Percentiles rank a stretch among this genome's conserved stretches.
Evolutionary conservation across 2,113 vertebrate genomes (phyloP).

Genomic region (Phylloscopus trochiloides): DNA sequence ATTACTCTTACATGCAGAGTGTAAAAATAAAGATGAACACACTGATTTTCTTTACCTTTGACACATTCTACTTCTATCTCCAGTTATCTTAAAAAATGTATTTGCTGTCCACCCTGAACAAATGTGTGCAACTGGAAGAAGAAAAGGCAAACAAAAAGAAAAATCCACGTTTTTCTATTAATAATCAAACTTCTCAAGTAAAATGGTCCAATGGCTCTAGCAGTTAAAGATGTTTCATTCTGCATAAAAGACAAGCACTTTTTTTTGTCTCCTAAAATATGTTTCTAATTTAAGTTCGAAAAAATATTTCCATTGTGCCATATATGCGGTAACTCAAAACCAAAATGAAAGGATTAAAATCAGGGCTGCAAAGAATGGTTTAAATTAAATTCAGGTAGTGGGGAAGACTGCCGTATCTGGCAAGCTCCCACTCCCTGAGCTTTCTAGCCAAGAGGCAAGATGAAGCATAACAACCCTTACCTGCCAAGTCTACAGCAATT

Average conservation of each 20-base stretch:
- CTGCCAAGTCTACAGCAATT: slow-evolving; percentile 58
- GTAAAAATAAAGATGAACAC: not conserved
- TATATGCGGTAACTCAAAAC: slow-evolving; percentile 80
- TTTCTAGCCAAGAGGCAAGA: slow-evolving; percentile 64
- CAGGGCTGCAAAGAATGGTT: slow-evolving; percentile 77
- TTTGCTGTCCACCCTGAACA: not conserved
- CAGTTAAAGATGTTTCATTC: slow-evolving; percentile 71
- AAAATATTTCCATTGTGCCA: slow-evolving; percentile 82
- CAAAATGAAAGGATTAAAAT: slow-evolving; percentile 81
- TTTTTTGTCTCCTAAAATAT: slow-evolving; percentile 66
- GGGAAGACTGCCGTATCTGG: slow-evolving; percentile 68
- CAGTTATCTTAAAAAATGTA: not conserved
- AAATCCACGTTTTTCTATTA: not conserved
- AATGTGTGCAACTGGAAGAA: not conserved
- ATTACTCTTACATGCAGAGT: not conserved
- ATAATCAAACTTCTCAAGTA: not conserved
- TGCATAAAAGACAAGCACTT: slow-evolving; percentile 48
- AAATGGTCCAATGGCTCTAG: slow-evolving; percentile 31
- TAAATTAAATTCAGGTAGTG: slow-evolving; percentile 84
- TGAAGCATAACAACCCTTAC: slow-evolving; percentile 57
- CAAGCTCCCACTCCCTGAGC: slow-evolving; percentile 48
- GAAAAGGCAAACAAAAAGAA: not conserved
- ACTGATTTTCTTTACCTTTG: not conserved
- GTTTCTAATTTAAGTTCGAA: slow-evolving; percentile 81
- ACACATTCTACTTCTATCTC: not conserved